Percentiles rank a stretch among this genome's conserved stretches.
phyloP scores from a whole-genome alignment of 2,113 vertebrate genomes.

The Calidris pugnax region DNA sequence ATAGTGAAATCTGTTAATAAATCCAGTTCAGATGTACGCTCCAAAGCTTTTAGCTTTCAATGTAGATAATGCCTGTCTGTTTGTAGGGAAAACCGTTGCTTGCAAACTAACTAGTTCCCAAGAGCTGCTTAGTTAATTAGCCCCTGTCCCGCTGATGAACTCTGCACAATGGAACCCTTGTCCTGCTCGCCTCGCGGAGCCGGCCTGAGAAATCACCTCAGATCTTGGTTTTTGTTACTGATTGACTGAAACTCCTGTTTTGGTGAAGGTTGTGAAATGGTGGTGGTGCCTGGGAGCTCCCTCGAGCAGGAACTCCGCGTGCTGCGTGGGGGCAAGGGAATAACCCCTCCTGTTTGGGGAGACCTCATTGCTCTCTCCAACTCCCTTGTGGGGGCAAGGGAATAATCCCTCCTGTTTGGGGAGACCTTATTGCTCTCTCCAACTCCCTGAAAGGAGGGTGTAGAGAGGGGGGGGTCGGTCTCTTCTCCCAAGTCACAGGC shows the following conservation, averaged over 20 bases:
- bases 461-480: too few species aligned
- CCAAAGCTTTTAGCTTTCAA: not conserved
- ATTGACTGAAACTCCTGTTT: not conserved
- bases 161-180: slow-evolving; percentile 49
- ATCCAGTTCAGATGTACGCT: not conserved
- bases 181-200: not conserved
- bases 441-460: too few species aligned
- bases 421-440: too few species aligned
- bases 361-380: too few species aligned
- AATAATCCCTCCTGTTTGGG: too few species aligned
- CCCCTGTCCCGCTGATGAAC: slow-evolving; percentile 49
- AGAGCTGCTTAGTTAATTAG: slow-evolving; percentile 66
- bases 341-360: not conserved
- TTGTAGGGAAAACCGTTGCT: not conserved
- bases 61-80: not conserved
- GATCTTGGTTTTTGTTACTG: not conserved
- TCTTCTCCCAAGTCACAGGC: too few species aligned
- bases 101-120: slow-evolving; percentile 39
- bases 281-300: not conserved
- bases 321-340: not conserved
- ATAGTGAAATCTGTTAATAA: not conserved
- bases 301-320: not conserved
- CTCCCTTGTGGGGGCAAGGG: too few species aligned
- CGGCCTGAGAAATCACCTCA: not conserved
- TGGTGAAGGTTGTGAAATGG: not conserved